phyloP scores from a whole-genome alignment of 2,888 invertebrate species.

The Pachycephus smyrnensis region DNA sequence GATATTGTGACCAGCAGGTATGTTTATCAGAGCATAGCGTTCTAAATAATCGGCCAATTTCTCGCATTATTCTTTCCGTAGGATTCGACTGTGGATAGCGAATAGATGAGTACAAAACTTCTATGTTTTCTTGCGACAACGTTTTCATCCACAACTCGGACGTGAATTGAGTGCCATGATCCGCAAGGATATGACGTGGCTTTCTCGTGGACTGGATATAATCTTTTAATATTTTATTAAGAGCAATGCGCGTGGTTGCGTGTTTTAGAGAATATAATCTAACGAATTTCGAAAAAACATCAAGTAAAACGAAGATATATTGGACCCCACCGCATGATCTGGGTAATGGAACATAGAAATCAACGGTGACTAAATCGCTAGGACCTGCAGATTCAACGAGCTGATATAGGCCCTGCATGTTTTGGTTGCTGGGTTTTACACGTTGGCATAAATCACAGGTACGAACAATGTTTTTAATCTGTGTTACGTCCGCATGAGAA shows the following conservation, averaged over 20 bases:
- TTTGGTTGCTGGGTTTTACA: no score
- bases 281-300: no score
- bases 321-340: no score
- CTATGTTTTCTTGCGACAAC: conserved; percentile 1
- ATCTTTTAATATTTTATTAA: conserved; percentile 14
- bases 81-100: conserved; percentile 41
- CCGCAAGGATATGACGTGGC: conserved; percentile 24
- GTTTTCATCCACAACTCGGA: conserved; percentile 29
- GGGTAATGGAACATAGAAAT: no score
- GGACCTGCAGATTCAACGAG: no score
- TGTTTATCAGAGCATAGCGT: conserved; percentile 27
- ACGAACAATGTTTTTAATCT: no score
- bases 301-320: no score
- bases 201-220: conserved; percentile 16
- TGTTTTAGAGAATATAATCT: conserved; percentile 11
- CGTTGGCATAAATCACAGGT: no score
- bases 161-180: conserved; percentile 38
- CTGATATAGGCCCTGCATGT: conserved; percentile 20
- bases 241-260: conserved; percentile 30
- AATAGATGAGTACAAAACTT: conserved; percentile 12
- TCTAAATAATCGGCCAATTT: conserved; percentile 29
- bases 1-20: conserved; percentile 25
- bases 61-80: conserved; percentile 39
- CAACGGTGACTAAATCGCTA: no score
- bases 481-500: no score